Conservation (phyloP, 2,113 vertebrate species). For the Toxostoma redivivum region DNA sequence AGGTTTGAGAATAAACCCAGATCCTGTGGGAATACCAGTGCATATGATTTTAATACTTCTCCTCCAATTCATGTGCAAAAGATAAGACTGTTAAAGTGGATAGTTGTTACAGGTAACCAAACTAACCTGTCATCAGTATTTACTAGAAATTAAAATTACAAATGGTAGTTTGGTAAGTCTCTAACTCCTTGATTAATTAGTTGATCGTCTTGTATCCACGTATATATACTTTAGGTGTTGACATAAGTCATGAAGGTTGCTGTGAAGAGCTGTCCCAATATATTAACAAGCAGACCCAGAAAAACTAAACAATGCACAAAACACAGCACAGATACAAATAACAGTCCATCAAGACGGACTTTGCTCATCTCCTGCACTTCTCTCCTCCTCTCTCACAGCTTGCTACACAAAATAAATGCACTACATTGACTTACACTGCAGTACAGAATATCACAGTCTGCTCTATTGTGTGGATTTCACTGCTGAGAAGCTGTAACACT, state of each 20-base stretch:
- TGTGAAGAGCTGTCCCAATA: slow-evolving; percentile 75
- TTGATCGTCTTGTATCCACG: slow-evolving; percentile 56
- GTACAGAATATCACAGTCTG: slow-evolving; percentile 1
- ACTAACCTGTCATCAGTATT: neutral
- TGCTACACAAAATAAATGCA: slow-evolving; percentile 39
- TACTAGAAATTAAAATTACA: slow-evolving; percentile 7
- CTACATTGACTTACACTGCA: slow-evolving; percentile 12
- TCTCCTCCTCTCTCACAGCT: neutral
- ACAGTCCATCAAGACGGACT: slow-evolving; percentile 16
- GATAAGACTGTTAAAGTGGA: neutral
- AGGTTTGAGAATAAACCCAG: slow-evolving; percentile 30
- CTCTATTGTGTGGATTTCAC: slow-evolving; percentile 56
- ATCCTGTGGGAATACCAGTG: neutral
- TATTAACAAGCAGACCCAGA: slow-evolving; percentile 79
- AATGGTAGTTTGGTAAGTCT: neutral
- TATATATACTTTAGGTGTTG: slow-evolving; percentile 49
- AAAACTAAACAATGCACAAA: slow-evolving; percentile 70
- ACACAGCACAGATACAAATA: neutral
- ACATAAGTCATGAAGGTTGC: slow-evolving; percentile 51
- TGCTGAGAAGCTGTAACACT: slow-evolving; percentile 54
- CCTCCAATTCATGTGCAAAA: neutral
- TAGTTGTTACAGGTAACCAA: neutral
- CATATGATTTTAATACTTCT: neutral
- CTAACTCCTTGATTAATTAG: slow-evolving; percentile 64
- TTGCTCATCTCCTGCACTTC: neutral